Evolutionary conservation across 1,140 invertebrate species (phyloP), one percentile per base, ranked within the genome.

Genomic region (Temnothorax longispinosus): DNA sequence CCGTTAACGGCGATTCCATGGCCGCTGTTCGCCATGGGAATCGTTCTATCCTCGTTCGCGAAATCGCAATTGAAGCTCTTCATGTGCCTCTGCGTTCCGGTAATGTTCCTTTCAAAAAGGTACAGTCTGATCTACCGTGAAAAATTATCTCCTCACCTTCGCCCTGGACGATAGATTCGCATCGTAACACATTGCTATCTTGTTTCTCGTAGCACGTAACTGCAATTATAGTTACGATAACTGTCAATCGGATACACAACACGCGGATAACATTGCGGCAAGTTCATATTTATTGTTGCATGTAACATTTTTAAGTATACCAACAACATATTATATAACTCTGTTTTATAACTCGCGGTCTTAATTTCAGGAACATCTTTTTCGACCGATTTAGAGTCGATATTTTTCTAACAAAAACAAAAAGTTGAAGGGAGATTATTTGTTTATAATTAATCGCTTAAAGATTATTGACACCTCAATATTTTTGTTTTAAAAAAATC

Each of bases 21-120:
- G 56, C 91, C 89, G 27, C 90, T 90, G 76, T 92, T 94, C 75
- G 89, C 90, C 87, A 94, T 93, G 11, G 90, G 77, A 54, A 90
- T 84, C 38, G 92, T 89, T 76, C 91, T 90, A 41, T 93, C 91
- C 56, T 91, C 92, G 75, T 21, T 56, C 18, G 71, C 21, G 58
- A 84, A 90, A 88, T 72, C 47, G 27, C 72, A 84, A 60, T 60
- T 84, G 41, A 84, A 84, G 56, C 69, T 84, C 80, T 84, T 84
- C 80, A 84, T 84, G 69, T 84, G 78, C n/a, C 21, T 65, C 11
- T 44, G 50, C 21, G 41, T 74, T 60, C 15, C 41, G 41, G n/a
- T n/a, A 56, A 62, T 60, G 35, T 41, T 8, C 27, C 41, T 60
- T 62, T 58, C 67, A 38, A 60, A 56, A 27, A 60, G 27, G 21